A percentile compares a stretch with the other conserved stretches of the same genome.
Conservation (phyloP, 2,113 vertebrate species). For the Lophura nycthemera region DNA sequence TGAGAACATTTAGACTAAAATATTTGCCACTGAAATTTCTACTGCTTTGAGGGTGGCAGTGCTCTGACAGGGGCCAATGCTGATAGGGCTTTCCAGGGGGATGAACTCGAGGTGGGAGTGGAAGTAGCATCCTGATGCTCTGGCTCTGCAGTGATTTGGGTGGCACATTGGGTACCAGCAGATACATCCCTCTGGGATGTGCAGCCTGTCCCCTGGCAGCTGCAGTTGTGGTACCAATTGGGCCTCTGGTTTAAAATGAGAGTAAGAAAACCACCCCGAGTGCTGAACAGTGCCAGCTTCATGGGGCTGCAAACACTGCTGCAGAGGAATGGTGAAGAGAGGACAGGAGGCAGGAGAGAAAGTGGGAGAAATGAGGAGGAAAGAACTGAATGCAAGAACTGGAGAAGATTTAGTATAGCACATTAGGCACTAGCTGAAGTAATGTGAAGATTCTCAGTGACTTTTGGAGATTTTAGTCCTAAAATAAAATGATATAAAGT, state of each 20-base stretch:
- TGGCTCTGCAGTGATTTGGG: not conserved
- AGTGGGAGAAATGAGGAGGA: not conserved
- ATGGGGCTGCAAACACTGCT: not conserved
- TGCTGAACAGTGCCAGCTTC: not conserved
- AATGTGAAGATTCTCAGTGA: not conserved
- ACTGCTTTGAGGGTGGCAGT: not conserved
- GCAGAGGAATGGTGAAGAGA: not conserved
- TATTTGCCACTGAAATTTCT: not conserved
- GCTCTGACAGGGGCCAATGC: not conserved
- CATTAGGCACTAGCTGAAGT: not conserved
- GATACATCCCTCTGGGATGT: not conserved
- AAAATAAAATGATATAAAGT: not conserved
- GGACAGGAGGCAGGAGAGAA: not conserved
- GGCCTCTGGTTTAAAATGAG: not conserved
- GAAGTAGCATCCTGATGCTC: not conserved
- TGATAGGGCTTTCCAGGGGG: not conserved
- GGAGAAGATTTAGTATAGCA: not conserved
- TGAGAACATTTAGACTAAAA: not conserved
- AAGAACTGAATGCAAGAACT: not conserved
- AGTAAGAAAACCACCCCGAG: not conserved
- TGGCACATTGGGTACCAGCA: not conserved
- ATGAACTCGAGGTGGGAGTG: not conserved
- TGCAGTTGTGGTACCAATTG: not conserved
- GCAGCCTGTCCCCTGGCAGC: not conserved
- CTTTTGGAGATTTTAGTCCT: not conserved